Evolutionary conservation across 2,888 invertebrate genomes (phyloP), one percentile per base, ranked within the genome.

Genomic region (Prenolepis imparis): DNA sequence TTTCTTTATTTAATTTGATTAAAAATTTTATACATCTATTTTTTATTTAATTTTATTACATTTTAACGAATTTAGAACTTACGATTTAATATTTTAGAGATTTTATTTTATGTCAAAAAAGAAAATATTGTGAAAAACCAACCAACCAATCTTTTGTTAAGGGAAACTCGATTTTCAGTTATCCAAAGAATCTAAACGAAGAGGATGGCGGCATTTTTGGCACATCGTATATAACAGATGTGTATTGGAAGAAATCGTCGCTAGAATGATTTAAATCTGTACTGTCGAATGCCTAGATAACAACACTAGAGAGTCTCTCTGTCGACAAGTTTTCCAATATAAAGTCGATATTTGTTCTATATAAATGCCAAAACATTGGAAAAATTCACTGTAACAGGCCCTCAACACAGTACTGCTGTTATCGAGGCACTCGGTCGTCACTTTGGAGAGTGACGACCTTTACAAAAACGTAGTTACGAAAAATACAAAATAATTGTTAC

Each of bases 311-410:
- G 44, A 68, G 12, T 70, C 78, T 80, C 44, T 80, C 78, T 59
- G 18, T 21, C 59, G 78, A 44, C 78, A 80, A 80, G 78, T 80
- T 80, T 80, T 80, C 70, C 70, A 80, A 80, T 80, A 80, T 70
- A 80, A 68, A 80, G 78, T 80, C 68, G 78, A 80, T 70, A 80
- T 80, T 68, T 70, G 78, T 80, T 80, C 78, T 59, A 80, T 70
- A 70, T 59, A 80, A 68, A 80, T 80, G 70, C 78, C 78, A 70
- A 80, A 80, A 80, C 78, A 80, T 78, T 70, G 78, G 44, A 80
- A 80, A 80, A 80, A 80, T 80, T 80, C 70, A 59, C 78, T 70
- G 59, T 70, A 78, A 68, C 78, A 70, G 59, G 78, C 70, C 70
- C 70, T 70, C 78, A 44, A 61, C 59, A 36, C 36, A 67, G 36